phyloP scores from a whole-genome alignment of 2,888 invertebrate species.

The Mamestra brassicae region DNA sequence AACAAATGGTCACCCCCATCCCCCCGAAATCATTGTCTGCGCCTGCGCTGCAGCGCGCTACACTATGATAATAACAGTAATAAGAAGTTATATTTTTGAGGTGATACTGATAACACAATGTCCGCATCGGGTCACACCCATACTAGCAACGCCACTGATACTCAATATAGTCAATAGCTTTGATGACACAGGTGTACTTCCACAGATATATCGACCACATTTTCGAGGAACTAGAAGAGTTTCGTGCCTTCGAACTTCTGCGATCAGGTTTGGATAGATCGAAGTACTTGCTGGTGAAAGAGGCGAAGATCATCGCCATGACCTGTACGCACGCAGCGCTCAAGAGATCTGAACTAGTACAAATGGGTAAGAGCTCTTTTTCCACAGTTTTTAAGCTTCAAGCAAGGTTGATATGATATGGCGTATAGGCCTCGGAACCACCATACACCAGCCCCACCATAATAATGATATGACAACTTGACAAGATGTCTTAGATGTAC shows the following conservation, averaged over 20 bases:
- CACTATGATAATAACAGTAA: too few relatives aligned
- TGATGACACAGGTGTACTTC: slow-evolving; percentile 10
- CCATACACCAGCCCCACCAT: background rate
- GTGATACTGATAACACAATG: too few relatives aligned
- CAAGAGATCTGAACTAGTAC: slow-evolving; percentile 98
- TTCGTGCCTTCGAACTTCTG: slow-evolving; percentile 98
- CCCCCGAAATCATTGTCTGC: too few relatives aligned
- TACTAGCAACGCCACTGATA: too few relatives aligned
- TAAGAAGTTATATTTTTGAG: too few relatives aligned
- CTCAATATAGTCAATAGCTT: background rate
- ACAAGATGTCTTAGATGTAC: background rate
- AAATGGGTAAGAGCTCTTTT: slow-evolving; percentile 92
- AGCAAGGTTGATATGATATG: background rate
- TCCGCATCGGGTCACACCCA: too few relatives aligned
- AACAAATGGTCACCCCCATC: too few relatives aligned
- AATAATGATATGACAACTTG: background rate
- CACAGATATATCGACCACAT: slow-evolving; percentile 97
- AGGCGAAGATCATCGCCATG: slow-evolving; percentile 99
- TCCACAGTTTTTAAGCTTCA: background rate
- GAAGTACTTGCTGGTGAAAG: slow-evolving; percentile 98
- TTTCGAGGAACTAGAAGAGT: slow-evolving; percentile 99
- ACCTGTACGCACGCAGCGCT: slow-evolving; percentile 99
- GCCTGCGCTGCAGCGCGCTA: too few relatives aligned
- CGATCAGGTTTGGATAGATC: slow-evolving; percentile 98
- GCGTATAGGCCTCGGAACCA: background rate